A percentile compares a stretch with the other conserved stretches of the same genome.
Evolutionary conservation across 2,797 vertebrate species (phyloP).

Genomic region (Distichodus sexfasciatus): DNA sequence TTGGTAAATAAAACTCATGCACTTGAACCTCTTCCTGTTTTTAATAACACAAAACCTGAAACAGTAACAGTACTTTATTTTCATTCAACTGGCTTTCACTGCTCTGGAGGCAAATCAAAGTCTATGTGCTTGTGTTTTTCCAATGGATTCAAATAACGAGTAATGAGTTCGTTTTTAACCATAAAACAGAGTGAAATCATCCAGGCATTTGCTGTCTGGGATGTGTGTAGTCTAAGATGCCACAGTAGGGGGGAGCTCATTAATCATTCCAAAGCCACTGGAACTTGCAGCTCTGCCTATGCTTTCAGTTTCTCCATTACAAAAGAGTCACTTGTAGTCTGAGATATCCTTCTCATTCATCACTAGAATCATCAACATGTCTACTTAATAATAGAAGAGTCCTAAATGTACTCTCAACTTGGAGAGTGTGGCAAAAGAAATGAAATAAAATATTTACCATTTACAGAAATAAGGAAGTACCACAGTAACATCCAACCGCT

Average conservation of each 20-base stretch:
- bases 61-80: conserved; percentile 16
- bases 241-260: conserved; percentile 32
- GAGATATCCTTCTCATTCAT: conserved; percentile 69
- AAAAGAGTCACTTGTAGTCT: conserved; percentile 55
- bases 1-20: no score
- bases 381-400: conserved; percentile 68
- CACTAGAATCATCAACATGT: conserved; percentile 70
- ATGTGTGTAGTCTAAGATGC: conserved; percentile 35
- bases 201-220: conserved; percentile 42
- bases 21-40: no score
- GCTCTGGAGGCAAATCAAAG: no score
- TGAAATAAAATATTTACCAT: conserved; percentile 32
- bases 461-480: not conserved
- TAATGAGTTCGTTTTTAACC: conserved; percentile 38
- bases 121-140: conserved; percentile 31
- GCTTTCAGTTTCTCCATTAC: conserved; percentile 56
- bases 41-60: no score
- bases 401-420: conserved; percentile 57
- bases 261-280: conserved; percentile 57
- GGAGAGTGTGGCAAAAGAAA: conserved; percentile 45
- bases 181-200: conserved; percentile 38
- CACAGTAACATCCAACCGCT: no score
- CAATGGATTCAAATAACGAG: conserved; percentile 34
- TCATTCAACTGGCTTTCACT: conserved; percentile 20
- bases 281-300: conserved; percentile 33